Percentiles rank a stretch among this genome's conserved stretches.
These are phyloP conservation scores for Polypedilum vanderplanki DNA, from an alignment of 1,140 invertebrate species.

Conservation along the genomic window DNA sequence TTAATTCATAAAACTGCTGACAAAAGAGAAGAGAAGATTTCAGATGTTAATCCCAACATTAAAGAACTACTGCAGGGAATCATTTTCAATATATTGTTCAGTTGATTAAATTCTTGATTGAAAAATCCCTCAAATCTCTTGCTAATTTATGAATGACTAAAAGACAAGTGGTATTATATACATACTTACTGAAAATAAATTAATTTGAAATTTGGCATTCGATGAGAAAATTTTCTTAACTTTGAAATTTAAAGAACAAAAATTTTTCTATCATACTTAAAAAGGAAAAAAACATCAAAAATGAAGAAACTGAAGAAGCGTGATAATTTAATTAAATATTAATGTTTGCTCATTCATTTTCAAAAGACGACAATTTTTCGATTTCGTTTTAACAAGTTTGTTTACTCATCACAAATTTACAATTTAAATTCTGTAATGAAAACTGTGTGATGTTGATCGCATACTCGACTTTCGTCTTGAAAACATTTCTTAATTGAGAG, in stretches of 20 bases:
- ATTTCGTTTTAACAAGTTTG: background rate
- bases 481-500: background rate
- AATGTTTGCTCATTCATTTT: slow-evolving; percentile 25
- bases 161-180: too few relatives aligned
- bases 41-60: too few relatives aligned
- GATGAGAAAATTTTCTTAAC: too few relatives aligned
- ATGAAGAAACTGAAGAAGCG: background rate
- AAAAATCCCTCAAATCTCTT: too few relatives aligned
- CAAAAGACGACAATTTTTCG: slow-evolving; percentile 21
- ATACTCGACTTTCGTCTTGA: background rate
- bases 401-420: slow-evolving; percentile 22
- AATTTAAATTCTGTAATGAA: slow-evolving; percentile 24
- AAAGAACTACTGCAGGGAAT: too few relatives aligned
- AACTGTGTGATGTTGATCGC: background rate
- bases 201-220: too few relatives aligned
- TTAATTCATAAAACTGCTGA: too few relatives aligned
- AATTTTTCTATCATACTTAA: background rate
- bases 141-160: too few relatives aligned
- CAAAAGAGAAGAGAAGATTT: too few relatives aligned
- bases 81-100: too few relatives aligned
- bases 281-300: background rate
- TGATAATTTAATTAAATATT: slow-evolving; percentile 28
- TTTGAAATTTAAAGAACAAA: background rate
- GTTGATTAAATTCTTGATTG: too few relatives aligned
- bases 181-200: too few relatives aligned